phyloP scores from a whole-genome alignment of 1,140 invertebrate genomes.

The Hirudo medicinalis region DNA sequence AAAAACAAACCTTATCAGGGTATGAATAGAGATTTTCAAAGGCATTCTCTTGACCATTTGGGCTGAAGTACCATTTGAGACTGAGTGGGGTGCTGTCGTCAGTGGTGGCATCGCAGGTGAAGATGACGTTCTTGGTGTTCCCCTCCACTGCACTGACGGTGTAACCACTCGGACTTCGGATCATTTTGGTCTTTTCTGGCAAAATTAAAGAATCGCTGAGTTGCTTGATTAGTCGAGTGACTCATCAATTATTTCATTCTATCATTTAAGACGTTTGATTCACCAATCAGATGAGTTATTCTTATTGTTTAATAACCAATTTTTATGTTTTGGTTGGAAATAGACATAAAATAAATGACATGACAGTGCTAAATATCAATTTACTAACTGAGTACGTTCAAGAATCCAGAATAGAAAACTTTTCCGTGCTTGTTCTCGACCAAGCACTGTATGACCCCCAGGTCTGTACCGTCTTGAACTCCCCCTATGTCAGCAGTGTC shows the following conservation, averaged over 20 bases:
- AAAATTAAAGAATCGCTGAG: neutral
- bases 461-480: neutral
- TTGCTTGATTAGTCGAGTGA: no score
- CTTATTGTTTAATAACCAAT: no score
- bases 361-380: no score
- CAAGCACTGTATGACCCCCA: slow-evolving; percentile 17
- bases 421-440: slow-evolving; percentile 17
- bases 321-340: no score
- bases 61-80: slow-evolving; percentile 12
- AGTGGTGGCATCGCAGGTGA: slow-evolving; percentile 15
- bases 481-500: neutral
- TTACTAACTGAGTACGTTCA: slow-evolving; percentile 22
- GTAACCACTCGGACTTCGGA: neutral
- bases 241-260: no score
- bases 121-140: neutral
- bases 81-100: slow-evolving; percentile 18
- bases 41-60: neutral
- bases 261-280: no score
- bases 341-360: no score
- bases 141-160: neutral
- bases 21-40: no score
- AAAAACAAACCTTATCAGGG: neutral
- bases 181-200: slow-evolving; percentile 17
- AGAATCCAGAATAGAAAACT: slow-evolving; percentile 15
- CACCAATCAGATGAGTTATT: no score